Base-by-base conservation (phyloP, 2,888 invertebrate species). In the Lasioglossum marginatum region DNA sequence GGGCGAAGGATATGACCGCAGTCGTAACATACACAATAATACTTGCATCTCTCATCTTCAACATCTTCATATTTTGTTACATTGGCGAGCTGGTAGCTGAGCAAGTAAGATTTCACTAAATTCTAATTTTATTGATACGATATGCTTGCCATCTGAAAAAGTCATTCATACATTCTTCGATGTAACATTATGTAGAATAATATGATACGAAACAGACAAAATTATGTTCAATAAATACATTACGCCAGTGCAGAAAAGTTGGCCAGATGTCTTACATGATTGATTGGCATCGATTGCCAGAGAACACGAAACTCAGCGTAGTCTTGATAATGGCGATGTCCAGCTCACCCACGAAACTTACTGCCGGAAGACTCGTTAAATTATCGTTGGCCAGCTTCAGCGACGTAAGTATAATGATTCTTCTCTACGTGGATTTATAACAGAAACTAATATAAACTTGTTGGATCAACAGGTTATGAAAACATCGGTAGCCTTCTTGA, bases 331-430 rank as follows among this genome's bases (percentile, higher is more conserved):
- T 87, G 0, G 88, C 88, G 16, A 88, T 88, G 43, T 90, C 91
- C 23, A 83, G 74, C 31, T 77, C 68, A 10, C 10, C 76, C 60
- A 40, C 87, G 10, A 87, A 87, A 80, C 89, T 94, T 16, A 93
- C 92, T 6, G 94, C 93, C 52, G 94, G 93, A 68, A 93, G 92
- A 79, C 83, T 94, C 82, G 83, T 92, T 16, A 85, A 89, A 31
- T 78, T 93, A 23, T 93, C 93, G 4, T 79, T 93, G 16, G 73
- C 60, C 23, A 92, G 88, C 66, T 94, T 93, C 82, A 88, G 79
- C 52, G 79, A 71, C 57, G 89, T 89, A 27, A 89, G 88, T 79
- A 81, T 43, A 12, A 2, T 16, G 37, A 4, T 34, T n/a, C 2
- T 37, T 1, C 8, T 0, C 6, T 52, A 4, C 14, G 0, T 8